Percentiles rank a stretch among this genome's conserved stretches.
These are phyloP conservation scores for Volucella inanis DNA, from an alignment of 2,888 invertebrate genomes.

Conservation along the genomic window DNA sequence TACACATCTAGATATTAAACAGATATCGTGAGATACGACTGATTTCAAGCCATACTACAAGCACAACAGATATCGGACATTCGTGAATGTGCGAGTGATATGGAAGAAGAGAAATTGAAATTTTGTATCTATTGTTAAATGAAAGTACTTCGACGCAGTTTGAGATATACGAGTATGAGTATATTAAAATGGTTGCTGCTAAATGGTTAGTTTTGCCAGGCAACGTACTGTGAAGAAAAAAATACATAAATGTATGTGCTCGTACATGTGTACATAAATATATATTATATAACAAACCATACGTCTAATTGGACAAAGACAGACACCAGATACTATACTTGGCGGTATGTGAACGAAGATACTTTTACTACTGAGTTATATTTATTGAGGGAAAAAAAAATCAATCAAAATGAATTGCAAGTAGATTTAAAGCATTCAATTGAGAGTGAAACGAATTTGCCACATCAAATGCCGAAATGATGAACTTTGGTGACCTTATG, in stretches of 20 bases:
- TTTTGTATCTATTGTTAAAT: constrained; percentile 23
- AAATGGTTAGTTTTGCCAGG: constrained; percentile 38
- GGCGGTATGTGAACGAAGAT: too few species aligned
- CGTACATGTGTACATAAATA: too few species aligned
- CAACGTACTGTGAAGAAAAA: background rate
- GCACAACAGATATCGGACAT: background rate
- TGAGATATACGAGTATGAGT: background rate
- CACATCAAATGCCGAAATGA: constrained; percentile 1
- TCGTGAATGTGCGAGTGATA: background rate
- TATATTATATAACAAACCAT: constrained; percentile 16
- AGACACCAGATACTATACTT: constrained; percentile 7
- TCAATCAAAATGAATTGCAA: background rate
- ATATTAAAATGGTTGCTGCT: constrained; percentile 34
- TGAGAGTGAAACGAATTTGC: constrained; percentile 34
- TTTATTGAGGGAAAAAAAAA: background rate
- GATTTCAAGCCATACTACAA: background rate
- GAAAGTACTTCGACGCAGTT: background rate
- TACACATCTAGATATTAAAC: constrained; percentile 40
- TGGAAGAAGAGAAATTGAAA: constrained; percentile 33
- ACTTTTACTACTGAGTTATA: constrained; percentile 13
- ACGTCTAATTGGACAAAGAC: constrained; percentile 32
- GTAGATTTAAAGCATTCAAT: constrained; percentile 23
- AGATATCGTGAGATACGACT: background rate
- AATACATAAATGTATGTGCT: background rate
- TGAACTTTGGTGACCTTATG: too few species aligned